These are phyloP conservation scores for Lampris megalopsis DNA, from an alignment of 2,113 vertebrate genomes.

Conservation along the genomic window DNA sequence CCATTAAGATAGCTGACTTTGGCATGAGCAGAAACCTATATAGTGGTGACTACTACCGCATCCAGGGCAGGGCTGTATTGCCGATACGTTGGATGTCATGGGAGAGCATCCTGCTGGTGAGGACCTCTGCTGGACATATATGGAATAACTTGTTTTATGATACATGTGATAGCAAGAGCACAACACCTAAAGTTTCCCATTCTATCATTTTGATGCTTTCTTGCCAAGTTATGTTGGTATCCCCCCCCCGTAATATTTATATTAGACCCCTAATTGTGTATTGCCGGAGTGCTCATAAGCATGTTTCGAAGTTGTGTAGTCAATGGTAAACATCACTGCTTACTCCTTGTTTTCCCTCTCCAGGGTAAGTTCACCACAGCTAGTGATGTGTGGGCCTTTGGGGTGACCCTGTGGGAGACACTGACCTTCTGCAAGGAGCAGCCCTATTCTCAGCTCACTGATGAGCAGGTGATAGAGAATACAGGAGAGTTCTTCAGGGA, in stretches of 20 bases:
- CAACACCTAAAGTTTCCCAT: not conserved
- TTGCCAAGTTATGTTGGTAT: too few relatives aligned
- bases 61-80: conserved; percentile 95
- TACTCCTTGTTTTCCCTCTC: not conserved
- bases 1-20: conserved; percentile 99
- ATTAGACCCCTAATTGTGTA: too few relatives aligned
- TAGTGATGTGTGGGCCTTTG: conserved; percentile 97
- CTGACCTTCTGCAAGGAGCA: conserved; percentile 96
- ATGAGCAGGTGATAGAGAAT: conserved; percentile 98
- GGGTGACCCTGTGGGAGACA: conserved; percentile 96
- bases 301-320: too few relatives aligned
- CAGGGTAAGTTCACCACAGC: conserved; percentile 98
- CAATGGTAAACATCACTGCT: too few relatives aligned
- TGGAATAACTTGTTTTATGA: not conserved
- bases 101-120: conserved; percentile 98
- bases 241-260: too few relatives aligned
- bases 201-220: too few relatives aligned
- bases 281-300: too few relatives aligned
- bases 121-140: not conserved
- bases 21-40: conserved; percentile 99
- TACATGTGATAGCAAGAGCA: not conserved
- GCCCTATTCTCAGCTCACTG: conserved; percentile 94
- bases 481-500: conserved; percentile 99
- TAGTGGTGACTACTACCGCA: conserved; percentile 97
- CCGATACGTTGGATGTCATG: conserved; percentile 99